Evolutionary conservation across 2,113 vertebrate genomes (phyloP), one percentile per base, ranked within the genome.

Genomic region (Laterallus jamaicensis): DNA sequence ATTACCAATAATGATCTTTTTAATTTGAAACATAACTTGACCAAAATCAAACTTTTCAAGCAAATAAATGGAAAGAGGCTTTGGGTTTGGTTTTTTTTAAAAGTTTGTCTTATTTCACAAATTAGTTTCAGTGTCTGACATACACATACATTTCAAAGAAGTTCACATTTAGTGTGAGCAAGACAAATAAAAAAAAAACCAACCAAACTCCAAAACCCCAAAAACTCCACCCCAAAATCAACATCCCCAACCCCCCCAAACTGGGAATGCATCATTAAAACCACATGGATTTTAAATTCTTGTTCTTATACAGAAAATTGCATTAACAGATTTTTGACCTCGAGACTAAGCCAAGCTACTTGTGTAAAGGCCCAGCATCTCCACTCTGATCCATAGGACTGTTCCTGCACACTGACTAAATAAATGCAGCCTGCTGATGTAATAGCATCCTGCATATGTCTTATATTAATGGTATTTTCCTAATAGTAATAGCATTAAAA

Each of bases 311-410:
- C 80, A 94, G 95, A 97, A 98, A 98, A 98, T 97, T 91, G 88
- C 93, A 97, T 98, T 96, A 97, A 77, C 95, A 97, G 97, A 93
- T 96, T 96, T 90, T 91, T 97, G 97, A 98, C 97, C 97, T 73
- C 76, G 14, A 94, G 96, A 91, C 91, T 86, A 73, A 97, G 94
- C 93, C 93, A 81, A 96, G 92, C 63, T 96, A 75, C 96, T 58
- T 64, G 62, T 91, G 77, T 85, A 78, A 66, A 90, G 82, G 69
- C 93, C 95, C 85, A 86, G 92, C 82, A 93, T 81, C 93, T 88
- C 85, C 12, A 12, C 82, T 96, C 77, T 66, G 70, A 93, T 92
- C 89, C 70, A 29, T 25, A 31, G 68, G 82, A 56, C 49, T 66
- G 60, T 39, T 77, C 52, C 63, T 40, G 88, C 50, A 58, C 39